Evolutionary conservation across 2,888 invertebrate species (phyloP), one percentile per base, ranked within the genome.

Genomic region (Diaphora mendica): DNA sequence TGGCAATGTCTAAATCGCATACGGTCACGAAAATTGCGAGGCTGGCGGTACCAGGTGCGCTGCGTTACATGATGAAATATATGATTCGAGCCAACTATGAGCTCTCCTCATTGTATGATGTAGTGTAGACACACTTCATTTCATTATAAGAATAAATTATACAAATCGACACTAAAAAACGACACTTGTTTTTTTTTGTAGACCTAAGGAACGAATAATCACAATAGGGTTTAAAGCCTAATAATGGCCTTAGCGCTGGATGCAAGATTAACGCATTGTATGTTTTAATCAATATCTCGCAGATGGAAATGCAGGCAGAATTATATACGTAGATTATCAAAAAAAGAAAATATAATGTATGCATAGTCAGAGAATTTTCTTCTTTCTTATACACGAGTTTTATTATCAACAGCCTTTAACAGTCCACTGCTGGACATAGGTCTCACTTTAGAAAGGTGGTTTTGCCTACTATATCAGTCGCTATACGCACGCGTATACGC

Each of bases 1-100:
- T 85, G 78, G 89, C 82, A 90, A 91, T 86, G 80, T 89, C 82
- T 82, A 79, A 82, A 81, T 79, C 82, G 83, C 85, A 85, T 86
- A 87, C 83, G 89, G 89, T 90, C 90, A 89, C 87, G 90, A 91
- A 90, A 89, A 86, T 86, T 82, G 86, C 87, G 85, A 89, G 84
- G 84, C 88, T 88, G 89, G 89, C 80, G 88, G 87, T 85, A 85
- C 89, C 89, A 87, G 90, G 88, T 89, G 90, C 85, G 83, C 84
- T 81, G 80, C 84, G 81, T 78, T 82, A 80, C 87, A 70, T 81
- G 86, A 90, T 90, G 89, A 89, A 85, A 83, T 87, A 90, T 81
- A 80, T 79, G 85, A 80, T 77, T 74, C 68, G 72, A 72, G 77
- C 65, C 71, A 65, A 42, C 76, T 75, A 73, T 70, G 76, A 71